phyloP scores from a whole-genome alignment of 2,888 invertebrate genomes.

The Dryadula phaetusa region DNA sequence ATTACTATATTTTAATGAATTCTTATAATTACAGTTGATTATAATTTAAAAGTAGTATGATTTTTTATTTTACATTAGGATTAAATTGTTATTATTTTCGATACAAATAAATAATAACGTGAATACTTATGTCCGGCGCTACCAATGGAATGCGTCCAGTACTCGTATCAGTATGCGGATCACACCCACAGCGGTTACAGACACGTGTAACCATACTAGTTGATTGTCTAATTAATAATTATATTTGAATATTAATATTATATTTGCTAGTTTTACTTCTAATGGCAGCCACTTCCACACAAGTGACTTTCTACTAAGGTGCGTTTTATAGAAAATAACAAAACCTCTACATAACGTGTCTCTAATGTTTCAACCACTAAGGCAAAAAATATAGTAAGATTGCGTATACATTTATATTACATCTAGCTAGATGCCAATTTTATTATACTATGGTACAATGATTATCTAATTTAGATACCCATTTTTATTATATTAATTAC shows the following conservation, averaged over 20 bases:
- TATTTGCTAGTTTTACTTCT: slow-evolving; percentile 58
- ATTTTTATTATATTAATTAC: too few species aligned
- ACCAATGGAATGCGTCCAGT: slow-evolving; percentile 69
- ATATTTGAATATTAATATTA: slow-evolving; percentile 57
- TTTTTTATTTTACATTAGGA: neutral
- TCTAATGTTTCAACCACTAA: neutral
- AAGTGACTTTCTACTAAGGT: slow-evolving; percentile 32
- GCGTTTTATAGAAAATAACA: neutral
- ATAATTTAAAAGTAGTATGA: neutral
- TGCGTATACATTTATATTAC: neutral
- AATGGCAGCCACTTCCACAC: slow-evolving; percentile 45
- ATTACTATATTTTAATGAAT: slow-evolving; percentile 4
- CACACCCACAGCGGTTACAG: slow-evolving; percentile 65
- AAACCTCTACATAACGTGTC: slow-evolving; percentile 5
- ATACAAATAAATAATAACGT: slow-evolving; percentile 23
- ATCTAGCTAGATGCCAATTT: too few species aligned
- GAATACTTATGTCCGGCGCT: slow-evolving; percentile 40
- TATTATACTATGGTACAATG: too few species aligned
- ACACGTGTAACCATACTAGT: slow-evolving; percentile 68
- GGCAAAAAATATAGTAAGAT: neutral
- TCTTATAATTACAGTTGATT: neutral
- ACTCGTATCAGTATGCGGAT: slow-evolving; percentile 74
- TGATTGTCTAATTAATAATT: slow-evolving; percentile 75
- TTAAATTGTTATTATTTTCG: slow-evolving; percentile 7
- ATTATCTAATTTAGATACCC: too few species aligned